Evolutionary conservation across 2,113 vertebrate genomes (phyloP), one percentile per base, ranked within the genome.

Genomic region (Theristicus caerulescens): DNA sequence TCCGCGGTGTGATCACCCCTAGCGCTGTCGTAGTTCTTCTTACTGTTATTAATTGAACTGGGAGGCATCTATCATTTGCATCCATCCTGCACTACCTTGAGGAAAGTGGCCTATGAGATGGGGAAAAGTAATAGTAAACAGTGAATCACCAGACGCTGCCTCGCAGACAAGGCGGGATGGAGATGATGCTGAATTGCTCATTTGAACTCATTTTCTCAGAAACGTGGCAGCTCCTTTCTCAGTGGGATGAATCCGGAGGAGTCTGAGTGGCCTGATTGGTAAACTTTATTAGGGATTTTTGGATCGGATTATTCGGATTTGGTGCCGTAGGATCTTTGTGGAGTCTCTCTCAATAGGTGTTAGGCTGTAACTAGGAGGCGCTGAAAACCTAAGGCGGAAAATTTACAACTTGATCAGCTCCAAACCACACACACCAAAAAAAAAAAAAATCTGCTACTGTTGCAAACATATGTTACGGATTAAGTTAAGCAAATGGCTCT

Each of bases 341-440:
- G 94, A 96, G 87, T 89, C 69, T 97, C 84, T 13, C 65, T 67
- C 72, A 94, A 95, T 91, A 96, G 96, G 97, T 97, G 97, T 95
- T 97, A 97, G 87, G 93, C 96, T 98, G 96, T 98, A 98, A 97
- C 95, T 97, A 97, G 97, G 97, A 98, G 97, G 98, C 85, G 97
- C 97, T 98, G 98, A 98, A 98, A 98, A 98, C 91, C 92, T 97
- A 93, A 97, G 93, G 95, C 65, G 79, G 91, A 96, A 98, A 97
- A 98, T 97, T 97, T 98, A 98, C 97, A 97, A 97, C 95, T 97
- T 94, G 95, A 93, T 98, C 97, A 95, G 85, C 91, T 97, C 57
- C 93, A 86, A 96, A 89, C 66, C 73, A 40, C 84, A 91, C 92
- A 93, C 94, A 76, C 87, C 55, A 29, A 55, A 31, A 58, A 36